Percentiles rank a stretch among this genome's conserved stretches.
phyloP scores from a whole-genome alignment of 1,140 invertebrate species.

The Caenorhabditis tropicalis region DNA sequence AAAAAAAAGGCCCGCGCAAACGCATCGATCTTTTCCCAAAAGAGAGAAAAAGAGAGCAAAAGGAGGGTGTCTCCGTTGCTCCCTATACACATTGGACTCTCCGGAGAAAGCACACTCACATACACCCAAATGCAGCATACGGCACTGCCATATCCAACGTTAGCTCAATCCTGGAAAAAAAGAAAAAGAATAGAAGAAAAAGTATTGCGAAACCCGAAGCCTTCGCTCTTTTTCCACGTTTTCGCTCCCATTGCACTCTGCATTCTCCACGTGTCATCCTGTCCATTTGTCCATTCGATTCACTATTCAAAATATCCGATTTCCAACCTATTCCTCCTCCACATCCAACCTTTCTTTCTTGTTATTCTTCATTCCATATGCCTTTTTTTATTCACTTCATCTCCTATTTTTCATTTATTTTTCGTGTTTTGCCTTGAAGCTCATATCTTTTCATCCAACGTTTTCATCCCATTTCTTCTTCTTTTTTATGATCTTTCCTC shows the following conservation, averaged over 20 bases:
- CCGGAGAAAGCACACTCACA: conserved; percentile 16
- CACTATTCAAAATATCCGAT: conserved; percentile 1
- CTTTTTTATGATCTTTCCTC: neutral
- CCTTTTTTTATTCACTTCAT: neutral
- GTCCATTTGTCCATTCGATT: conserved; percentile 26
- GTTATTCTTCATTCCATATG: neutral
- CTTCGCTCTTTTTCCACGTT: neutral
- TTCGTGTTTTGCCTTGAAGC: neutral
- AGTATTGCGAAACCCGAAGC: conserved; percentile 33
- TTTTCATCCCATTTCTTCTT: neutral
- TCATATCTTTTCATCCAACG: neutral
- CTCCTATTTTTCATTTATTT: neutral
- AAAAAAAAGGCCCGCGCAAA: neutral
- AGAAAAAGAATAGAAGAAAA: neutral
- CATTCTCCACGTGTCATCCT: neutral
- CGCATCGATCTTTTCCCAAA: conserved; percentile 10
- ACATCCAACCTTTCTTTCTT: conserved; percentile 9
- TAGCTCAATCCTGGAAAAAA: conserved; percentile 32
- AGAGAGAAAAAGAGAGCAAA: neutral
- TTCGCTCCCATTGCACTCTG: conserved; percentile 14
- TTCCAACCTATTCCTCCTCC: neutral
- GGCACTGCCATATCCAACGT: neutral
- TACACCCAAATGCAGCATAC: neutral
- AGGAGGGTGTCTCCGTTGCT: neutral
- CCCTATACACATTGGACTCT: conserved; percentile 19